Base-by-base conservation (phyloP, 2,113 vertebrate species). In the Amphiprion percula region DNA sequence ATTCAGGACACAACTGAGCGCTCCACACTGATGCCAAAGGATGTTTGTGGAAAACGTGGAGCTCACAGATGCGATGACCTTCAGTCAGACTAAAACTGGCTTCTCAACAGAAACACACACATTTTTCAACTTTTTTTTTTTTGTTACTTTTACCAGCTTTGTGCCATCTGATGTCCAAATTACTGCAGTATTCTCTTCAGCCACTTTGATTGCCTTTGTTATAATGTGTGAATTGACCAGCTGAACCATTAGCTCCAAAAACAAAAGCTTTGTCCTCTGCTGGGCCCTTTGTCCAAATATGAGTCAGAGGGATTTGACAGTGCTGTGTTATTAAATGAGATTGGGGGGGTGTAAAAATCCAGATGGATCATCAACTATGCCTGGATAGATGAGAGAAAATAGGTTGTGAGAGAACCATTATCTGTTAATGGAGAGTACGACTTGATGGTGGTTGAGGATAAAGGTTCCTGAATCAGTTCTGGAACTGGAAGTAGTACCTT, bases 331-430 rank as follows among this genome's bases (percentile, higher is more conserved):
- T 81, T 64, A 62, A 82, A 82, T 53, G 62, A 72, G 72, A 79
- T 61, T 63, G 74, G 24, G 46, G 23, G 23, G 9, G 67, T 68
- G 24, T 81, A 82, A 72, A 77, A 75, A 72, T 68, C 74, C 87
- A 86, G 81, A 83, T 85, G 79, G 84, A 82, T 79, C 71, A 79
- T 76, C 62, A 88, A 2, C 65, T 80, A 53, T 30, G 46, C 71
- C 37, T 68, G 67, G 62, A 78, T 64, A 44, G 21, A 79, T 79
- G 63, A 70, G 63, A 72, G 30, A 70, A 61, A 74, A 72, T 55
- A 19, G 73, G 55, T 50, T 68, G 61, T 83, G 79, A 79, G 16
- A 77, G 68, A 73, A 49, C 70, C 64, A 72, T 83, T 75, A 80
- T 72, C n/a, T 71, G 74, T 61, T 80, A 68, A 83, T 81, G 26